phyloP scores from a whole-genome alignment of 2,113 vertebrate genomes.

The Rhea americana region DNA sequence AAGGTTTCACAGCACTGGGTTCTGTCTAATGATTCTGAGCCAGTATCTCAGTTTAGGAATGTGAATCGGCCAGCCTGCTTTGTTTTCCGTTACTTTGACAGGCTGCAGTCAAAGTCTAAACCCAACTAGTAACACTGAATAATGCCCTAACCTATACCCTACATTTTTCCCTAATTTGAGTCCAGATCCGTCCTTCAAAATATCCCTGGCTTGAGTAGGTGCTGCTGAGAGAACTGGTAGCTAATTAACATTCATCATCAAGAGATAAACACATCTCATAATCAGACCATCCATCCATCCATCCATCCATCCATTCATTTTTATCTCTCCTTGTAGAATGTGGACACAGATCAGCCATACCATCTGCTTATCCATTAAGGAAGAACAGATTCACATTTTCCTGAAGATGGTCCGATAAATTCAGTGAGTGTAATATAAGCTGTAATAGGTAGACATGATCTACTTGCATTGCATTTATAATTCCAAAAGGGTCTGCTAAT shows the following conservation, averaged over 20 bases:
- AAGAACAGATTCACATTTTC: slow-evolving; percentile 14
- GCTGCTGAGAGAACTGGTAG: neutral
- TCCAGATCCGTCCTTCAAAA: neutral
- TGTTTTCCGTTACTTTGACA: neutral
- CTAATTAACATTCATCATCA: neutral
- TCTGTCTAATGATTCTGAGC: neutral
- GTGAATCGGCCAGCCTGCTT: neutral
- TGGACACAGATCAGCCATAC: slow-evolving; percentile 26
- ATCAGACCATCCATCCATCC: neutral
- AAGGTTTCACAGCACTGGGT: neutral
- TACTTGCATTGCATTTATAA: neutral
- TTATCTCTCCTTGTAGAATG: neutral
- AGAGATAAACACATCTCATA: neutral
- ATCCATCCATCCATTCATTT: neutral
- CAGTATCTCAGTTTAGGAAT: neutral
- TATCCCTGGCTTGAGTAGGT: neutral
- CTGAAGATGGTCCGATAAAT: slow-evolving; percentile 13
- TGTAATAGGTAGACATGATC: neutral
- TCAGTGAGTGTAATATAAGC: neutral
- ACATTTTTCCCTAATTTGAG: neutral
- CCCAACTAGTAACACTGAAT: no score
- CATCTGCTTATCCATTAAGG: slow-evolving; percentile 29
- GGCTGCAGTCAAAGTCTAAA: neutral
- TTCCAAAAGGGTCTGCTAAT: slow-evolving; percentile 36
- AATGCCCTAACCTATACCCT: neutral